Conservation (phyloP, 2,888 invertebrate species). For the Anodontia alba region DNA sequence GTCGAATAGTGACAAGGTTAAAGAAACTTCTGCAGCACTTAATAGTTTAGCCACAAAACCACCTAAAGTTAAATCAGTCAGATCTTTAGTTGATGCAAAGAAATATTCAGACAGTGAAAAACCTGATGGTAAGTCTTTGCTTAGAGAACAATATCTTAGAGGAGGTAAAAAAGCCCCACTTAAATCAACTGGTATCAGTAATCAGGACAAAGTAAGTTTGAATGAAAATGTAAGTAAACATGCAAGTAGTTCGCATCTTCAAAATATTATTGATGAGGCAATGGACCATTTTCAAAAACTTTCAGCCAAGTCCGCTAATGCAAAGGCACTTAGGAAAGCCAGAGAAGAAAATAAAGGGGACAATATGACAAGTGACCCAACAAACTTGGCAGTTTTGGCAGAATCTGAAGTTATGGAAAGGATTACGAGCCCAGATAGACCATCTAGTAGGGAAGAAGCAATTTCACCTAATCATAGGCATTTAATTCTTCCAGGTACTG, state of each 20-base stretch:
- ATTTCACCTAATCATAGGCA: not conserved
- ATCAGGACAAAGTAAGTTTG: too few species aligned
- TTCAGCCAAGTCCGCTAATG: not conserved
- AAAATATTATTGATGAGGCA: constrained; percentile 10
- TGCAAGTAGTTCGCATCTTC: not conserved
- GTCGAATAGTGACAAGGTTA: not conserved
- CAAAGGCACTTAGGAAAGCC: not conserved
- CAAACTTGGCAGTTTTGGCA: not conserved
- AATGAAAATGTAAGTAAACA: too few species aligned
- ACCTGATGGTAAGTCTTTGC: not conserved
- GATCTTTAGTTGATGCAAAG: not conserved
- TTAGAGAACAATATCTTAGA: not conserved
- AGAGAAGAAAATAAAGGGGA: not conserved
- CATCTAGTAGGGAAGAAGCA: not conserved
- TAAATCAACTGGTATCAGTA: too few species aligned
- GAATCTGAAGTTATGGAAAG: not conserved
- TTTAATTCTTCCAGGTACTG: not conserved
- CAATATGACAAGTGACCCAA: not conserved
- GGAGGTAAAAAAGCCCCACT: not conserved
- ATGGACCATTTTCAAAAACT: constrained; percentile 13
- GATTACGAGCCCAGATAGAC: not conserved
- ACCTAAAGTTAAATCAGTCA: constrained; percentile 1
- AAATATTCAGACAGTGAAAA: not conserved
- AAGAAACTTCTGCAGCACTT: not conserved
- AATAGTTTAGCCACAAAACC: constrained; percentile 6